Conservation (phyloP, 2,888 invertebrate species). For the Mythimna ferrago region DNA sequence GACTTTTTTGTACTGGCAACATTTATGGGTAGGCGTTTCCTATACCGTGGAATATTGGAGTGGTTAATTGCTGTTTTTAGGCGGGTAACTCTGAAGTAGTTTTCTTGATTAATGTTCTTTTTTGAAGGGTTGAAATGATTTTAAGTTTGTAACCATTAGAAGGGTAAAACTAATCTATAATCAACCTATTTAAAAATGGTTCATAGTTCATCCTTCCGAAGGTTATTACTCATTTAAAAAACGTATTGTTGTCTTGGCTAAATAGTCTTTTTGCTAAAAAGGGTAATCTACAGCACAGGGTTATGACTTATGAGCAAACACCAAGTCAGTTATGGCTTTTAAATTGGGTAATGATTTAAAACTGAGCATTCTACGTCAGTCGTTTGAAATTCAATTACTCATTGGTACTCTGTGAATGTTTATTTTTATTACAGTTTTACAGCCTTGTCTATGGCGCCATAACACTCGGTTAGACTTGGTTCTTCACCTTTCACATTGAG, state of each 20-base stretch:
- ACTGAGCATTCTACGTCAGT: constrained; percentile 21
- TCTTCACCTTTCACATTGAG: background rate
- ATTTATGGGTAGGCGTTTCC: constrained; percentile 62
- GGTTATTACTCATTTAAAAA: background rate
- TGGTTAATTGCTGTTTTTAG: constrained; percentile 56
- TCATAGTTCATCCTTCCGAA: background rate
- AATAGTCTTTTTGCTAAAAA: background rate
- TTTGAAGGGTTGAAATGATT: constrained; percentile 5
- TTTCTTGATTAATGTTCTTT: constrained; percentile 40
- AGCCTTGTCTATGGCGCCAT: constrained; percentile 2
- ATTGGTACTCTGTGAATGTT: constrained; percentile 22
- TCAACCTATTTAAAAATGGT: background rate
- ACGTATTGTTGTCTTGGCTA: background rate
- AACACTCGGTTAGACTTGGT: constrained; percentile 12
- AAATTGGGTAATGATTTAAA: constrained; percentile 49
- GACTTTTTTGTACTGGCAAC: constrained; percentile 58
- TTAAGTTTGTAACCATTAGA: background rate
- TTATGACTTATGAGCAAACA: constrained; percentile 17
- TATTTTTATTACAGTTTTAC: constrained; percentile 30
- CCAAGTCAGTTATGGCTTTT: constrained; percentile 33
- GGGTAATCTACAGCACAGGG: constrained; percentile 1
- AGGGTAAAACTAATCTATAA: background rate
- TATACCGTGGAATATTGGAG: constrained; percentile 56
- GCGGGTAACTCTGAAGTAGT: constrained; percentile 23
- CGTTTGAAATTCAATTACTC: constrained; percentile 41